Percentiles rank a stretch among this genome's conserved stretches.
Conservation (phyloP, 2,888 invertebrate species). For the Hetaerina titia region DNA sequence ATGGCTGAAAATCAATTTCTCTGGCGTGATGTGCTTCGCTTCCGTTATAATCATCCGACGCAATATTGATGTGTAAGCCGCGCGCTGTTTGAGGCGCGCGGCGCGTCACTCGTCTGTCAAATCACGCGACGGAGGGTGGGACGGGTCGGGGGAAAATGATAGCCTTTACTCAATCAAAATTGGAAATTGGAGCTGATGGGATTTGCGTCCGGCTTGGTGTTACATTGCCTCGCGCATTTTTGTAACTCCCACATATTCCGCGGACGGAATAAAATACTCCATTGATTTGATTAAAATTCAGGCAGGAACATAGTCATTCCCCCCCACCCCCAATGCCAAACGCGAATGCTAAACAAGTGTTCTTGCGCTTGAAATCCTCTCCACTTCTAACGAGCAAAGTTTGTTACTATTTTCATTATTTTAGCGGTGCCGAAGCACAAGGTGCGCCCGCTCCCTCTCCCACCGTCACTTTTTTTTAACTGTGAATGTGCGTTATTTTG, state of each 20-base stretch:
- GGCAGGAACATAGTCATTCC: too few species aligned
- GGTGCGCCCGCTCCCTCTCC: too few species aligned
- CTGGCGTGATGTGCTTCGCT: conserved; percentile 4
- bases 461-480: neutral
- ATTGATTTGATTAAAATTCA: too few species aligned
- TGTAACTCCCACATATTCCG: neutral
- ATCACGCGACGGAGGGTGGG: neutral
- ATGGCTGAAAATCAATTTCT: neutral
- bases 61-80: neutral
- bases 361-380: too few species aligned
- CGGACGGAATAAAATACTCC: neutral
- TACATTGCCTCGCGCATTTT: neutral
- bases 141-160: conserved; percentile 21
- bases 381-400: too few species aligned
- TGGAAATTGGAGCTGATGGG: conserved; percentile 27
- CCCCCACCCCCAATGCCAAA: too few species aligned
- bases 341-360: too few species aligned
- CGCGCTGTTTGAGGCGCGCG: neutral
- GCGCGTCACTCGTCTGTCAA: conserved; percentile 13
- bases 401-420: too few species aligned
- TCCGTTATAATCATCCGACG: neutral
- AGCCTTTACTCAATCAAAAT: conserved; percentile 39
- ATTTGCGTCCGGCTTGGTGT: neutral
- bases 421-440: too few species aligned
- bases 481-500: neutral